phyloP scores from a whole-genome alignment of 2,797 vertebrate genomes.

The Ctenopoma multispine region DNA sequence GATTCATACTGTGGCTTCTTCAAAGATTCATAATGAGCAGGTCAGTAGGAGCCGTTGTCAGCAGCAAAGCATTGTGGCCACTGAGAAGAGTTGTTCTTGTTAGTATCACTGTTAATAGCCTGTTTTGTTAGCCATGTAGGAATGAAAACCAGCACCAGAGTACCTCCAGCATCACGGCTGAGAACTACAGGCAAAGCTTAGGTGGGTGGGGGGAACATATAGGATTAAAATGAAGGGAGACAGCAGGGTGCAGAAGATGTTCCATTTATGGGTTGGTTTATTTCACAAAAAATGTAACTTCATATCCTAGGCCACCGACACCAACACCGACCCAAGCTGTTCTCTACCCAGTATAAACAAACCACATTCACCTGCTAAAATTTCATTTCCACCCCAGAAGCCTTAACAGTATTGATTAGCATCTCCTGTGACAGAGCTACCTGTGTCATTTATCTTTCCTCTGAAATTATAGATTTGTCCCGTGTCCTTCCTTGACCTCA shows the following conservation, averaged over 20 bases:
- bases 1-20: constrained; percentile 1
- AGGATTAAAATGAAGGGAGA: constrained; percentile 49
- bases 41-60: constrained; percentile 61
- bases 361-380: constrained; percentile 59
- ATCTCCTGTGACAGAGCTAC: constrained; percentile 71
- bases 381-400: constrained; percentile 70
- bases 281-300: background rate
- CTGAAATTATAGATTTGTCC: constrained; percentile 66
- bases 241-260: constrained; percentile 44
- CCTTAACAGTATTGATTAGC: constrained; percentile 68
- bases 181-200: constrained; percentile 67
- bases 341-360: constrained; percentile 59
- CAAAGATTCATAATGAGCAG: constrained; percentile 23
- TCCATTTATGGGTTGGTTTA: constrained; percentile 37
- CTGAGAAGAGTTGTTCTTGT: constrained; percentile 66
- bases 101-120: constrained; percentile 78
- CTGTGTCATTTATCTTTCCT: constrained; percentile 64
- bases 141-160: constrained; percentile 88
- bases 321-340: constrained; percentile 54
- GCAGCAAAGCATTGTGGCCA: constrained; percentile 61
- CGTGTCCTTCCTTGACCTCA: constrained; percentile 67
- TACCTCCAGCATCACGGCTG: constrained; percentile 77
- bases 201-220: constrained; percentile 32
- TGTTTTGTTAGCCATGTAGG: constrained; percentile 74
- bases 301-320: constrained; percentile 59